phyloP scores from a whole-genome alignment of 2,113 vertebrate species.

The Neogobius melanostomus region DNA sequence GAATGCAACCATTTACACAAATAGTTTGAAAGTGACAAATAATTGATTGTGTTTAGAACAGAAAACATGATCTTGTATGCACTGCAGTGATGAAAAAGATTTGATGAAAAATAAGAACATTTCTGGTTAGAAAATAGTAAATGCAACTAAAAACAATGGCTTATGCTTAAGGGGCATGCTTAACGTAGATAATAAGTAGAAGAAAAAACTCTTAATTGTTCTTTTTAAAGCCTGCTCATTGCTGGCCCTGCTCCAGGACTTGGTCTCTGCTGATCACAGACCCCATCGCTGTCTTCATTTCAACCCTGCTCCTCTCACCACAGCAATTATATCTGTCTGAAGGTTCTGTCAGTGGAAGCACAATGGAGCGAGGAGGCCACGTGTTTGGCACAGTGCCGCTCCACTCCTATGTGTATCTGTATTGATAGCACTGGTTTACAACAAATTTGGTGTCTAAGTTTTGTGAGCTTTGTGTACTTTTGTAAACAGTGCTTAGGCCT shows the following conservation, averaged over 20 bases:
- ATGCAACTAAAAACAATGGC: slow-evolving; percentile 30
- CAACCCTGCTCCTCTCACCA: slow-evolving; percentile 56
- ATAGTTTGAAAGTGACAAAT: too few relatives aligned
- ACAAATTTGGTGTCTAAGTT: too few relatives aligned
- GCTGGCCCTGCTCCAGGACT: slow-evolving; percentile 50
- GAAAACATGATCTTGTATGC: too few relatives aligned
- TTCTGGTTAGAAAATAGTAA: slow-evolving; percentile 29
- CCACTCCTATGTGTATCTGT: neutral
- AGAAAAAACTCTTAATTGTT: slow-evolving; percentile 43
- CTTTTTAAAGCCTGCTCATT: slow-evolving; percentile 14
- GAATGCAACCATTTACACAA: too few relatives aligned
- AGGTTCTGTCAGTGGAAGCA: slow-evolving; percentile 59
- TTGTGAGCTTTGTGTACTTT: too few relatives aligned
- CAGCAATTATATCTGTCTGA: slow-evolving; percentile 58
- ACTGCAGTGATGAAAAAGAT: too few relatives aligned
- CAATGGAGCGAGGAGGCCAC: slow-evolving; percentile 63
- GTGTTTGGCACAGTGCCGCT: slow-evolving; percentile 51
- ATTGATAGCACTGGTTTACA: neutral
- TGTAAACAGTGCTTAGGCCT: too few relatives aligned
- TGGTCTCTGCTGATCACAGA: slow-evolving; percentile 43
- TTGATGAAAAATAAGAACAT: neutral
- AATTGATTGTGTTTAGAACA: too few relatives aligned
- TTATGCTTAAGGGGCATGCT: slow-evolving; percentile 46
- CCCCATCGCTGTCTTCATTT: slow-evolving; percentile 41
- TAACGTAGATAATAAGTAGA: slow-evolving; percentile 36